Evolutionary conservation across 2,888 invertebrate genomes (phyloP).

Genomic region (Drosophila merina): DNA sequence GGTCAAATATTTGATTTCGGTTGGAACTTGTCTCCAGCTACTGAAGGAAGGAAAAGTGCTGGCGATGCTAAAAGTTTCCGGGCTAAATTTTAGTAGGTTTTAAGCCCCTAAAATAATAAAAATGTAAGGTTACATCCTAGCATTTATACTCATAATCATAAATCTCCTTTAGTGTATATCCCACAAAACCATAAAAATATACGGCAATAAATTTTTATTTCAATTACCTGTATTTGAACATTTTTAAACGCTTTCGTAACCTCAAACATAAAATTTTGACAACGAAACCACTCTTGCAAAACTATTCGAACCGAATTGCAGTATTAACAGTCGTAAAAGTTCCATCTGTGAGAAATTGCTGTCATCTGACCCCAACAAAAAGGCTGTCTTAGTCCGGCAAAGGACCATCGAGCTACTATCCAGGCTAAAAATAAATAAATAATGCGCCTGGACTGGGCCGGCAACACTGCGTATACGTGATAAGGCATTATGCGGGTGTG

Average conservation of each 20-base stretch:
- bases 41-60: neutral
- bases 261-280: slow-evolving; percentile 6
- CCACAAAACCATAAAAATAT: neutral
- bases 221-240: neutral
- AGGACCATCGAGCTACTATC: slow-evolving; percentile 22
- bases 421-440: slow-evolving; percentile 56
- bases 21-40: neutral
- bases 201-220: neutral
- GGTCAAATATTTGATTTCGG: slow-evolving; percentile 58
- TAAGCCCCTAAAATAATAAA: neutral
- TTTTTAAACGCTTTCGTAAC: neutral
- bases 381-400: slow-evolving; percentile 36
- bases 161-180: neutral
- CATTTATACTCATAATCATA: neutral
- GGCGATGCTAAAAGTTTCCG: slow-evolving; percentile 1
- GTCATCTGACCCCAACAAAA: slow-evolving; percentile 19
- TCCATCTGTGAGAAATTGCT: slow-evolving; percentile 38
- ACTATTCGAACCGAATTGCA: slow-evolving; percentile 28
- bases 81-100: neutral
- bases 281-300: neutral
- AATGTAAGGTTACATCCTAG: neutral
- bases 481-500: slow-evolving; percentile 43
- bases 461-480: slow-evolving; percentile 67
- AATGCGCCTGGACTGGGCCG: slow-evolving; percentile 49
- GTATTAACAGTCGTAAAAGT: slow-evolving; percentile 29